Conservation (phyloP, 2,797 vertebrate species). For the Octomys mimax region DNA sequence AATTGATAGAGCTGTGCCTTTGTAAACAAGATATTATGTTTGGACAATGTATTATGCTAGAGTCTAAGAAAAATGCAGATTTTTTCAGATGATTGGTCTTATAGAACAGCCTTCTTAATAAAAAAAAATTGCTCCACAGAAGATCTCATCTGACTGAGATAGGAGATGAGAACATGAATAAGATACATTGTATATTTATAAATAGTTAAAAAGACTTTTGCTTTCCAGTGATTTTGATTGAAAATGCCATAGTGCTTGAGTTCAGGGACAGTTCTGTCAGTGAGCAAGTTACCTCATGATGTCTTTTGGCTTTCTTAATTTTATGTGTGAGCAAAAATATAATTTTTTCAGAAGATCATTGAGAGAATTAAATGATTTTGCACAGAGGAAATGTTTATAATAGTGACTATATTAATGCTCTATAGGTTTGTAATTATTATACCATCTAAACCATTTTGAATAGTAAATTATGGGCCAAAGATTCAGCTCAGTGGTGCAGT, state of each 20-base stretch:
- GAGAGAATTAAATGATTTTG: constrained; percentile 38
- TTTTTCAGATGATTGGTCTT: neutral
- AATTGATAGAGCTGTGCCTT: neutral
- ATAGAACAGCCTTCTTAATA: neutral
- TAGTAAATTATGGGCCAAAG: neutral
- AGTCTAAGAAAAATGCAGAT: neutral
- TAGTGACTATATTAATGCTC: neutral
- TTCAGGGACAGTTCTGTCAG: neutral
- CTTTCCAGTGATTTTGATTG: neutral
- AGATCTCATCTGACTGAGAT: neutral
- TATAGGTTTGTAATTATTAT: neutral
- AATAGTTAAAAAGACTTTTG: neutral
- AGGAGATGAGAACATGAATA: neutral
- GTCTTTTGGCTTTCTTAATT: neutral
- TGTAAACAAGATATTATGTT: neutral
- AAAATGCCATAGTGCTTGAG: neutral
- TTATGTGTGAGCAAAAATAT: constrained; percentile 28
- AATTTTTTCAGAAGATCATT: neutral
- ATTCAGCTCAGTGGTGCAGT: too few relatives aligned
- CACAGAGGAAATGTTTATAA: neutral
- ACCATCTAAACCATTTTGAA: neutral
- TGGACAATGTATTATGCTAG: neutral
- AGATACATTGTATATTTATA: neutral
- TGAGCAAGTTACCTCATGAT: neutral
- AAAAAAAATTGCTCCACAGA: neutral